Evolutionary conservation across 2,888 invertebrate genomes (phyloP), one percentile per base, ranked within the genome.

Genomic region (Polyommatus iphigenia): DNA sequence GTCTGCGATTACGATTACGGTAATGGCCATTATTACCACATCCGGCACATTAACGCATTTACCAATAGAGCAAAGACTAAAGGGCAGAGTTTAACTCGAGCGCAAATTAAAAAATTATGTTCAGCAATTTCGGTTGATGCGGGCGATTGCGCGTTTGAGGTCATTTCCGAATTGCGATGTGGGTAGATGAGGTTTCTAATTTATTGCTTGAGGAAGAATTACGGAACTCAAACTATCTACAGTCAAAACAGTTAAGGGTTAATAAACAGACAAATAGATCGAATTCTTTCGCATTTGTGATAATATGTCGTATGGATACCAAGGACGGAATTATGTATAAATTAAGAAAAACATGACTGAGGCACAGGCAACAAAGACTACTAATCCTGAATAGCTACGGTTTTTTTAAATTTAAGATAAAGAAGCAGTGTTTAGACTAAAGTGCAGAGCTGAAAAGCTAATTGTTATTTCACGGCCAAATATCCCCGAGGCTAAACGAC

Each of bases 21-120:
- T 87, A 91, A 92, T 92, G 90, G 92, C 84, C 87, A 92, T 90
- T 89, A 92, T 92, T 92, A 91, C 89, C 81, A 81, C 89, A 87
- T 93, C 93, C 93, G 91, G 91, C 85, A 82, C 83, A 85, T 86
- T 87, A 87, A 84, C 87, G 87, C 87, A 89, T 91, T 90, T 89
- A 88, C 85, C 85, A 88, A 91, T 89, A 86, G 86, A 67, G 78
- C 76, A 79, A 78, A 77, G 76, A 78, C 67, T 59, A 76, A 77
- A 77, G 77, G 73, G 76, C 79, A 80, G 75, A 78, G 46, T 76
- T 76, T 75, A 76, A 78, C 76, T 67, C 29, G 29, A 29, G 67
- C 62, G 62, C 29, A 67, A 29, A 67, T 67, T 67, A 67, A 67
- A 67, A 46, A 67, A 46, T 46, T 32, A 46, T 72, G 71, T 62